These are phyloP conservation scores for Autographa pulchrina DNA, from an alignment of 2,888 invertebrate species.

Conservation along the genomic window DNA sequence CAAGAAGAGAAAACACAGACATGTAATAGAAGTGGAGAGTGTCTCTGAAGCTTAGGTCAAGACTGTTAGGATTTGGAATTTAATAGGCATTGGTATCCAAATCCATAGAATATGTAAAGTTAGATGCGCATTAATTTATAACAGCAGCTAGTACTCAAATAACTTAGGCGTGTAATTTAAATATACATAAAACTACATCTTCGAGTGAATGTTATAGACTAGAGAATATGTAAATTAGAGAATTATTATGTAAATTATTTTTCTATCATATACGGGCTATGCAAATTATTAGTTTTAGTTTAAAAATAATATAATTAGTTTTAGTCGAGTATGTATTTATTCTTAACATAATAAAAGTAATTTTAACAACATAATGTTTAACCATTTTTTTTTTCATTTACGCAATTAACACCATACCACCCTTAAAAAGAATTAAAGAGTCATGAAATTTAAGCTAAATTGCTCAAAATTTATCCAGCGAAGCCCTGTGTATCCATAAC, in stretches of 20 bases:
- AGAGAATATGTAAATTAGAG: conserved; percentile 55
- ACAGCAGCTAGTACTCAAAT: conserved; percentile 10
- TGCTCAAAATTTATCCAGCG: neutral
- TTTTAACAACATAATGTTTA: conserved; percentile 12
- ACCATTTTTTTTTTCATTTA: neutral
- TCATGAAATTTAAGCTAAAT: neutral
- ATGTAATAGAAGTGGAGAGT: conserved; percentile 84
- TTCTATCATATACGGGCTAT: conserved; percentile 47
- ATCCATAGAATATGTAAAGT: conserved; percentile 33
- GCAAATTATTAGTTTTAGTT: conserved; percentile 40
- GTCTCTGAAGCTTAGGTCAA: conserved; percentile 71
- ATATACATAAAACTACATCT: neutral
- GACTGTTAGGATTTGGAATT: conserved; percentile 49
- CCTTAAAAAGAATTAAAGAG: neutral
- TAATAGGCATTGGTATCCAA: conserved; percentile 12
- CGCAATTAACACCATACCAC: no score
- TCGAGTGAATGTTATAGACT: conserved; percentile 23
- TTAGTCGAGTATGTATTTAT: conserved; percentile 53
- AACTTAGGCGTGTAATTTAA: neutral
- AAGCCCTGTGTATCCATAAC: neutral
- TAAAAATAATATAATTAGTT: conserved; percentile 36
- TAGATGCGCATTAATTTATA: conserved; percentile 27
- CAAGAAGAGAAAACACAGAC: conserved; percentile 80
- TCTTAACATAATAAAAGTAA: conserved; percentile 43
- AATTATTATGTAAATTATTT: conserved; percentile 58